phyloP scores from a whole-genome alignment of 2,888 invertebrate genomes.

The Campoplex nolae region DNA sequence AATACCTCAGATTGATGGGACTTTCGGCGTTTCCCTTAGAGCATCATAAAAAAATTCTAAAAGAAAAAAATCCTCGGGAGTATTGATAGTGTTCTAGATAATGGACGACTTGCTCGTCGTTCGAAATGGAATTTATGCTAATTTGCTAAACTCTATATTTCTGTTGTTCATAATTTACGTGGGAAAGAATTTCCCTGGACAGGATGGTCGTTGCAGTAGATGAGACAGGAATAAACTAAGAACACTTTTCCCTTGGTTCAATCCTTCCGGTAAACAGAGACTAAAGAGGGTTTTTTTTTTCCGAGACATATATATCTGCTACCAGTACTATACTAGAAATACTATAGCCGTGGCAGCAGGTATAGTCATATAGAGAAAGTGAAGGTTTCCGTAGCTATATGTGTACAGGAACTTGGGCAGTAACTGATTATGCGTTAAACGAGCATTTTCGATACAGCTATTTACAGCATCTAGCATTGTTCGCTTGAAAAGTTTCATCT shows the following conservation, averaged over 20 bases:
- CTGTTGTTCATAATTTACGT: too few relatives aligned
- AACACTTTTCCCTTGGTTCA: background rate
- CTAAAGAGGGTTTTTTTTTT: background rate
- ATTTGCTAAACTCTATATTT: too few relatives aligned
- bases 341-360: background rate
- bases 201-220: too few relatives aligned
- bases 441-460: background rate
- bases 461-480: constrained; percentile 7
- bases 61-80: too few relatives aligned
- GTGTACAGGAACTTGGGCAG: background rate
- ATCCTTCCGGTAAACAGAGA: background rate
- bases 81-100: too few relatives aligned
- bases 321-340: too few relatives aligned
- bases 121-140: too few relatives aligned
- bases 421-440: constrained; percentile 19
- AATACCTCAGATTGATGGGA: too few relatives aligned
- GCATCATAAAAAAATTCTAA: background rate
- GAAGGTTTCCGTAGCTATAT: background rate
- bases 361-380: background rate
- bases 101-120: too few relatives aligned
- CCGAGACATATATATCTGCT: too few relatives aligned
- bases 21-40: background rate
- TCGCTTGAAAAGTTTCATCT: background rate
- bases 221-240: background rate
- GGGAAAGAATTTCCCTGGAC: too few relatives aligned